Evolutionary conservation across 2,113 vertebrate species (phyloP).

Genomic region (Andinoacara biseriatus): DNA sequence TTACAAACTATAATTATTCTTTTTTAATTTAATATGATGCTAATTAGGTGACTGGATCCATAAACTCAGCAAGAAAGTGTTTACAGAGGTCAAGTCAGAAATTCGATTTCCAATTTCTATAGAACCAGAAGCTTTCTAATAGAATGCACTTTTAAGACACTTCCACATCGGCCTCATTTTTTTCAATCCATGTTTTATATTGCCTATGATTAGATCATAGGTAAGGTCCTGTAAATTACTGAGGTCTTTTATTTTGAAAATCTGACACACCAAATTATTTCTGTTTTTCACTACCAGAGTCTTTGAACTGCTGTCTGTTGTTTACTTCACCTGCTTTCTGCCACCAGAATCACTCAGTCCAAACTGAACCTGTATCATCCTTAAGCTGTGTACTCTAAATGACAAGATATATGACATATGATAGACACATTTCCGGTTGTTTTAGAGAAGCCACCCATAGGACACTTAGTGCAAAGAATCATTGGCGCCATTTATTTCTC

Average conservation of each 20-base stretch:
- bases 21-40: background rate
- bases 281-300: background rate
- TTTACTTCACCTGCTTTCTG: background rate
- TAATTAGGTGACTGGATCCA: no score
- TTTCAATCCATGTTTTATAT: background rate
- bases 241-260: background rate
- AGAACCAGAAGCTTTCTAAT: background rate
- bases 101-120: background rate
- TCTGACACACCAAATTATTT: background rate
- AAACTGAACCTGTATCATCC: no score
- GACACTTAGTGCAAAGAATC: background rate
- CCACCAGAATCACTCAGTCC: no score
- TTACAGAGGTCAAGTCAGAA: background rate
- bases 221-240: background rate
- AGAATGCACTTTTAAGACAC: no score
- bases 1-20: background rate
- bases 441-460: background rate
- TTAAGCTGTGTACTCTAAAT: background rate
- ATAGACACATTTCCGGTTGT: background rate
- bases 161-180: background rate
- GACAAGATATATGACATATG: background rate
- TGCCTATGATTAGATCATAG: background rate
- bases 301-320: background rate
- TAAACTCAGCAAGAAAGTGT: background rate
- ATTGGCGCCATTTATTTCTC: background rate